Evolutionary conservation across 2,888 invertebrate species (phyloP).

Genomic region (Trissonchulus sp.): DNA sequence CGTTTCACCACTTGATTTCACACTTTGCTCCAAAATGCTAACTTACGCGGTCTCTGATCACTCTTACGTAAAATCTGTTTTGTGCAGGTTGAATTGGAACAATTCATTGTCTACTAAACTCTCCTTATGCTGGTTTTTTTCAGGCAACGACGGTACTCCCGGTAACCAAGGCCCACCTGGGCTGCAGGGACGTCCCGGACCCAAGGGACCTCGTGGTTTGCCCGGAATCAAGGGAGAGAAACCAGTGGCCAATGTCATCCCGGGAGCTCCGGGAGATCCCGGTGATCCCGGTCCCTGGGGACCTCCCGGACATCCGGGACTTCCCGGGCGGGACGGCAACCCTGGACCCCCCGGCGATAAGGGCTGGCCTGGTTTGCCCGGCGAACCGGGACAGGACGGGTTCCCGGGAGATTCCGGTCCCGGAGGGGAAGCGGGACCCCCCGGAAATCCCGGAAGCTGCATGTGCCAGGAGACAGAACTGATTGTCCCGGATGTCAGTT

Average conservation of each 20-base stretch:
- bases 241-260: conserved; percentile 42
- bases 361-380: conserved; percentile 45
- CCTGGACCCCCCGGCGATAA: conserved; percentile 27
- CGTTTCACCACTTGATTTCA: too few species aligned
- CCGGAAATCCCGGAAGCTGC: conserved; percentile 45
- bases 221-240: conserved; percentile 52
- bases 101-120: background rate
- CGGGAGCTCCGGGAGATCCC: conserved; percentile 43
- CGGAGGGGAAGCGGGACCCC: conserved; percentile 45
- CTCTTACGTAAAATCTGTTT: background rate
- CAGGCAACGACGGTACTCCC: conserved; percentile 47
- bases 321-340: conserved; percentile 32
- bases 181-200: conserved; percentile 43
- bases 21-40: too few species aligned
- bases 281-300: conserved; percentile 42
- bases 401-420: conserved; percentile 41
- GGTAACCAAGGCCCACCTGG: conserved; percentile 42
- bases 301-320: conserved; percentile 43
- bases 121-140: conserved; percentile 17
- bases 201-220: conserved; percentile 46
- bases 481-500: background rate
- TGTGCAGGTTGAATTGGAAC: background rate
- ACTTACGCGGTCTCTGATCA: too few species aligned
- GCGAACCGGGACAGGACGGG: conserved; percentile 37
- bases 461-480: conserved; percentile 39